phyloP scores from a whole-genome alignment of 2,797 vertebrate species.

The Huso huso region DNA sequence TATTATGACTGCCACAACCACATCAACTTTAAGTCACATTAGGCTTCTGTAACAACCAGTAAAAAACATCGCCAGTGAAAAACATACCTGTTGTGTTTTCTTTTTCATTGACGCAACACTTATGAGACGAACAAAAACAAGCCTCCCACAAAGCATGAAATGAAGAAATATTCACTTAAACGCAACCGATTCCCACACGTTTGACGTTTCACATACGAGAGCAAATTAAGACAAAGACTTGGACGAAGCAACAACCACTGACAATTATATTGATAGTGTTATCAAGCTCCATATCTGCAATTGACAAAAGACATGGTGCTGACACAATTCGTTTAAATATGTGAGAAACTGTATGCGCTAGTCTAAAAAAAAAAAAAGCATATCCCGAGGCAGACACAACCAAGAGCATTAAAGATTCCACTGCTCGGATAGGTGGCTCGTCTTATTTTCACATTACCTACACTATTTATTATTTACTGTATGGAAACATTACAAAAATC shows the following conservation, averaged over 20 bases:
- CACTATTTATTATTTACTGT: neutral
- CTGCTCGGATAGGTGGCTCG: neutral
- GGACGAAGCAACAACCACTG: conserved; percentile 3
- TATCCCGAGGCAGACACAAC: neutral
- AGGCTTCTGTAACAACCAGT: neutral
- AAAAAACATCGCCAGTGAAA: neutral
- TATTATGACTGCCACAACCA: conserved; percentile 7
- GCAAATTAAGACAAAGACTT: neutral
- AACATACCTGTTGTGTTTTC: neutral
- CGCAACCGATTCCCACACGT: conserved; percentile 1
- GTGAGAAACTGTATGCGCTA: no score
- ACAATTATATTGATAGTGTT: neutral
- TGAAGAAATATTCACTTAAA: conserved; percentile 8
- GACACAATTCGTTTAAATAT: no score
- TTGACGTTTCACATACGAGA: conserved; percentile 12
- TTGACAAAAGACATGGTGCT: neutral
- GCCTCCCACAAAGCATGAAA: neutral
- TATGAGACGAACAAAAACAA: conserved; percentile 5
- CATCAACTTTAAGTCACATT: conserved; percentile 8
- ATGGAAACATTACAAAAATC: neutral
- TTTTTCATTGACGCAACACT: neutral
- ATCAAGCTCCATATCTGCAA: neutral
- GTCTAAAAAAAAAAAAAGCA: no score
- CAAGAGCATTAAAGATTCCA: neutral
- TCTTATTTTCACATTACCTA: neutral